These are phyloP conservation scores for Tyto alba DNA, from an alignment of 2,113 vertebrate genomes.

Conservation along the genomic window DNA sequence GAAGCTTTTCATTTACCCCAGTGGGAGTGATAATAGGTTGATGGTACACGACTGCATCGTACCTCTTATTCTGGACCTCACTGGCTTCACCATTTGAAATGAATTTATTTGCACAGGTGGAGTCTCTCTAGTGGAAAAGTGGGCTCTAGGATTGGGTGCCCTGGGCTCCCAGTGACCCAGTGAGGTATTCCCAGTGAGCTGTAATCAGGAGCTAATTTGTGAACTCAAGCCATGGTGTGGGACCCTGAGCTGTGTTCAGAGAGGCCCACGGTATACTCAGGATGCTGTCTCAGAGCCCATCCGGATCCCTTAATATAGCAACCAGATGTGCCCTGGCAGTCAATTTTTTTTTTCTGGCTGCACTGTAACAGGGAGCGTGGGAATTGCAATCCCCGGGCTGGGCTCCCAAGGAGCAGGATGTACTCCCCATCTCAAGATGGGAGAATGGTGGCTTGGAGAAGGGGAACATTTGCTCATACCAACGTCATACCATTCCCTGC, in stretches of 20 bases:
- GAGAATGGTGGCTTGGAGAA: rapidly evolving
- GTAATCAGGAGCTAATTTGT: background rate
- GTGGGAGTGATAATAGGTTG: background rate
- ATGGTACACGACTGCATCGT: rapidly evolving
- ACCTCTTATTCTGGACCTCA: background rate
- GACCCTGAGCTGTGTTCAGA: background rate
- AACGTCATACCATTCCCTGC: background rate
- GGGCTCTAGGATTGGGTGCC: background rate
- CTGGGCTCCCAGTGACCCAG: background rate
- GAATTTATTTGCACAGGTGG: background rate
- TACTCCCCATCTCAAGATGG: background rate
- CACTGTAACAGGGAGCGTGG: rapidly evolving
- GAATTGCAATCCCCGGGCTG: background rate
- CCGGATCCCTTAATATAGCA: background rate
- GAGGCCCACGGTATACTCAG: background rate
- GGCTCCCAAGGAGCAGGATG: background rate
- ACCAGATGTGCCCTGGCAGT: background rate
- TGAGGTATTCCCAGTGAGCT: background rate
- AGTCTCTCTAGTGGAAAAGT: background rate
- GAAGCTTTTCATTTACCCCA: background rate
- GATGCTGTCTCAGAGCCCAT: background rate
- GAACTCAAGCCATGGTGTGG: background rate
- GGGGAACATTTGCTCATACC: background rate
- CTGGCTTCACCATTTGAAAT: background rate
- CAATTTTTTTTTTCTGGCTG: rapidly evolving